Evolutionary conservation across 1,140 invertebrate species (phyloP), one percentile per base, ranked within the genome.

Genomic region (Tetragonula clypearis): DNA sequence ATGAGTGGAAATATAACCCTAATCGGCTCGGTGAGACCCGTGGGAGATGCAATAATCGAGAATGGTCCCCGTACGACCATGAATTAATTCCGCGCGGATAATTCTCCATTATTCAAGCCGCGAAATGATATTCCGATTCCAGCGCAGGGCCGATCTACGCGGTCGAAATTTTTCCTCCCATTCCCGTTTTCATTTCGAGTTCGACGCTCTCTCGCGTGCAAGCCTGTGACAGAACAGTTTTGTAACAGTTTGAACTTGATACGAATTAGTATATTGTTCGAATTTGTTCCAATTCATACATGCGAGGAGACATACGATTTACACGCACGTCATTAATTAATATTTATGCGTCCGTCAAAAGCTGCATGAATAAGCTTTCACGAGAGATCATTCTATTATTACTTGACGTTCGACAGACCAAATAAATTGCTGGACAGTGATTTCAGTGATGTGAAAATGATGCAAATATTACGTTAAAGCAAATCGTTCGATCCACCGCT

Each of bases 21-120:
- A 88, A 90, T 87, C 85, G 85, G 72, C 72, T 87, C 66, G 65
- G 55, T 26, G 53, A 62, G 55, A 84, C 81, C 68, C 74, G 56
- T 30, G 83, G 68, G 84, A 82, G 74, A 82, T 81, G 87, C 82
- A 90, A 89, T 91, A 91, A 91, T 91, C 86, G 89, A 30, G 74
- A 87, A 86, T 79, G 78, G 53, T 82, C 77, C 79, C 90, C 75
- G 30, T 65, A 76, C 82, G 84, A 30, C 65, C 85, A 71, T 86
- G 83, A 92, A 92, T 92, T 88, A 90, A 84, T 92, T 92, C 79
- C 85, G 35, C 74, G 79, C 69, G 87, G 88, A 87, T 91, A 86
- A 92, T 92, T 92, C 90, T 90, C 91, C 82, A 92, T 92, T 92
- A 91, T 91, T 92, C 87, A 91, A 90, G 82, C 82, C 79, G 77